These are phyloP conservation scores for Genyomyrus donnyi DNA, from an alignment of 2,113 vertebrate genomes.

Conservation along the genomic window DNA sequence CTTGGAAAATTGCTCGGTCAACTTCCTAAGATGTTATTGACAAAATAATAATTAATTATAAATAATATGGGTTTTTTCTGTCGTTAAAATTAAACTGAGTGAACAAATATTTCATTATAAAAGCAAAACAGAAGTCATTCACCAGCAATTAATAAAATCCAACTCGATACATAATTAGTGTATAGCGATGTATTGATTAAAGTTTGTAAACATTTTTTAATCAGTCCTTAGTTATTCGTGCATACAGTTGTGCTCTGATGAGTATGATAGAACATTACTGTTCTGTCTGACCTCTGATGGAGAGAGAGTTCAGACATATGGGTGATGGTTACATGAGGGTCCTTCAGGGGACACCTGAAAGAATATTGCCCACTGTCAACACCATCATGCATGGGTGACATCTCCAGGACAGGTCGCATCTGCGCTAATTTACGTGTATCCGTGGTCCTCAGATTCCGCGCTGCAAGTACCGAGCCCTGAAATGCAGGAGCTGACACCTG, in stretches of 20 bases:
- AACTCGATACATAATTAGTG: not conserved
- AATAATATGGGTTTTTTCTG: not conserved
- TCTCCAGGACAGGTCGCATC: not conserved
- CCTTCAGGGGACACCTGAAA: not conserved
- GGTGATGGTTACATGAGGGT: no score
- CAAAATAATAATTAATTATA: not conserved
- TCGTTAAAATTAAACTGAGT: not conserved
- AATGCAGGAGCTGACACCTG: not conserved
- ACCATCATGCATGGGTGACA: not conserved
- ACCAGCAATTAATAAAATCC: not conserved
- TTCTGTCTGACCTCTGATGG: not conserved
- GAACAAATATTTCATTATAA: not conserved
- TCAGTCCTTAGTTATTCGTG: not conserved
- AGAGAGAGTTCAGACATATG: not conserved
- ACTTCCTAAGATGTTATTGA: constrained; percentile 1
- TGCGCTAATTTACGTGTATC: not conserved
- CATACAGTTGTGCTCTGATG: not conserved
- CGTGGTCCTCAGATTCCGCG: not conserved
- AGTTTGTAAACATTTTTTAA: not conserved
- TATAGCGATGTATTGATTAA: not conserved
- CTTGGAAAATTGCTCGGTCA: not conserved
- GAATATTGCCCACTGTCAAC: not conserved
- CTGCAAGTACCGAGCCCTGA: not conserved
- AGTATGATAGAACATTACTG: not conserved
- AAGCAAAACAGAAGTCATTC: not conserved